phyloP scores from a whole-genome alignment of 2,113 vertebrate genomes.

The Petrocephalus microphthalmus region DNA sequence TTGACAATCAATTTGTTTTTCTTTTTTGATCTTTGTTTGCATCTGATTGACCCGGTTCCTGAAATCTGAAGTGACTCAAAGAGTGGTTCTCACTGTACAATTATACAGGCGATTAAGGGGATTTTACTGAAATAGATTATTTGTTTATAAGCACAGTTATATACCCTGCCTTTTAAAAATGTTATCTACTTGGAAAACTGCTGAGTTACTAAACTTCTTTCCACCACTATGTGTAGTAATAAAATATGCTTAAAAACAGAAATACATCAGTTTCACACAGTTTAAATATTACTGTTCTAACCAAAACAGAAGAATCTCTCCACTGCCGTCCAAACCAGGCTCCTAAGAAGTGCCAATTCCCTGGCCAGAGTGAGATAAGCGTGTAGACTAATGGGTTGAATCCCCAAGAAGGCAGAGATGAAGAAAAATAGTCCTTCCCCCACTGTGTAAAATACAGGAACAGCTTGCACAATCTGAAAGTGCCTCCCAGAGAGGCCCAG shows the following conservation, averaged over 20 bases:
- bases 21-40: no score
- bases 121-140: neutral
- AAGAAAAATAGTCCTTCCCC: conserved; percentile 2
- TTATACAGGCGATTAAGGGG: neutral
- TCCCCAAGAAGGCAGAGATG: conserved; percentile 4
- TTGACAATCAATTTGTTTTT: no score
- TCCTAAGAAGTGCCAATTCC: neutral
- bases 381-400: neutral
- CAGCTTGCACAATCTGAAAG: neutral
- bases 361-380: neutral
- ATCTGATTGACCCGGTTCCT: neutral
- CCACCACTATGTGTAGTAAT: neutral
- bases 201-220: neutral
- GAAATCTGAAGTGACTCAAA: neutral
- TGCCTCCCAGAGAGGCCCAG: neutral
- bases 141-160: neutral
- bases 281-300: neutral
- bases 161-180: neutral
- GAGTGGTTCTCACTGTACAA: neutral
- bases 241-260: neutral
- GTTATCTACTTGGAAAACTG: neutral
- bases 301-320: neutral
- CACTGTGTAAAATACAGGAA: neutral
- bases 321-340: neutral
- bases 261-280: neutral